phyloP scores from a whole-genome alignment of 2,797 vertebrate species.

The Mustela erminea region DNA sequence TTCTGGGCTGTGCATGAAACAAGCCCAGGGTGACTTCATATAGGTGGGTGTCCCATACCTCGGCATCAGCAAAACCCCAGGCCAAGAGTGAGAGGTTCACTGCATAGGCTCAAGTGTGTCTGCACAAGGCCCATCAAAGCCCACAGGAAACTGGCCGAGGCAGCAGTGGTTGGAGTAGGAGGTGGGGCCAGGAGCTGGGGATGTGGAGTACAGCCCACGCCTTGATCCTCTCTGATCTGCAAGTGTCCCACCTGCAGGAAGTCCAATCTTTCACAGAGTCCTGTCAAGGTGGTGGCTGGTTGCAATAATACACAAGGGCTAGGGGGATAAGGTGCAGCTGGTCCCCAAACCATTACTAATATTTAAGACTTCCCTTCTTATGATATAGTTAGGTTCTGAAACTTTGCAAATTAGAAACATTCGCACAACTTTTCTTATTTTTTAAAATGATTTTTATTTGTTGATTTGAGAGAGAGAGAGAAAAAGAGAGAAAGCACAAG shows the following conservation, averaged over 20 bases:
- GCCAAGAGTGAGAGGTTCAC: background rate
- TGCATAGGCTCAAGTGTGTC: background rate
- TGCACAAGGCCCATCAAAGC: background rate
- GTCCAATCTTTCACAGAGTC: background rate
- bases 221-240: background rate
- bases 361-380: background rate
- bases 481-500: background rate
- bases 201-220: background rate
- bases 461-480: background rate
- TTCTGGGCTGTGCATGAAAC: background rate
- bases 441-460: background rate
- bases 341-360: background rate
- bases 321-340: background rate
- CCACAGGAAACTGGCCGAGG: background rate
- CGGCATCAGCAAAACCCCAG: background rate
- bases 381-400: background rate
- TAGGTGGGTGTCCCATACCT: background rate
- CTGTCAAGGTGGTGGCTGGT: background rate
- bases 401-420: background rate
- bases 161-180: background rate
- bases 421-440: background rate
- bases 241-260: background rate
- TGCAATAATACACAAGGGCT: background rate
- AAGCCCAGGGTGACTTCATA: background rate
- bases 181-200: background rate